Percentiles rank a stretch among this genome's conserved stretches.
Evolutionary conservation across 1,140 invertebrate species (phyloP).

Genomic region (Trachymyrmex septentrionalis): DNA sequence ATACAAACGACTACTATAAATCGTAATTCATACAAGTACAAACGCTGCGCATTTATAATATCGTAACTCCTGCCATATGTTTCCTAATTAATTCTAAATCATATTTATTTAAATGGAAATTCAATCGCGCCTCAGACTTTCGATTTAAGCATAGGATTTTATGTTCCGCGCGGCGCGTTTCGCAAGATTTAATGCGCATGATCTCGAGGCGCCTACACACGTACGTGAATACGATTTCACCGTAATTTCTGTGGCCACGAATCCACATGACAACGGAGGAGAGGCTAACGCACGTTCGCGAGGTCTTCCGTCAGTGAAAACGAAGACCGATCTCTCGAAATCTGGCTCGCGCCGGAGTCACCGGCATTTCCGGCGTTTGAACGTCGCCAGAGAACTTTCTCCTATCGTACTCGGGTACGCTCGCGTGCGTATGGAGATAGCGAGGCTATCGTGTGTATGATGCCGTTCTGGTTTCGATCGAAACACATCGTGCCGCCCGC

Average conservation of each 20-base stretch:
- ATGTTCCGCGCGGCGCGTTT: neutral
- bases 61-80: neutral
- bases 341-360: neutral
- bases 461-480: conserved; percentile 5
- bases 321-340: conserved; percentile 57
- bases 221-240: conserved; percentile 52
- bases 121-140: neutral
- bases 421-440: conserved; percentile 40
- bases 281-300: neutral
- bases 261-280: conserved; percentile 3
- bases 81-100: conserved; percentile 29
- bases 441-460: neutral
- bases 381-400: conserved; percentile 66
- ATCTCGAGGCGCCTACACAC: conserved; percentile 25
- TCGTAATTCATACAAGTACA: neutral
- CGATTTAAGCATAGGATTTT: conserved; percentile 22
- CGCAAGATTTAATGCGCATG: conserved; percentile 23
- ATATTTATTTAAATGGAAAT: conserved; percentile 14
- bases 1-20: neutral
- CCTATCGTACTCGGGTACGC: conserved; percentile 20
- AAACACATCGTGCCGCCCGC: neutral
- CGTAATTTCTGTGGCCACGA: conserved; percentile 4
- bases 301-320: conserved; percentile 64
- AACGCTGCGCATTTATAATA: neutral
- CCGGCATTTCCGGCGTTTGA: conserved; percentile 56